These are phyloP conservation scores for Ataeniobius toweri DNA, from an alignment of 2,797 vertebrate genomes.

Conservation along the genomic window DNA sequence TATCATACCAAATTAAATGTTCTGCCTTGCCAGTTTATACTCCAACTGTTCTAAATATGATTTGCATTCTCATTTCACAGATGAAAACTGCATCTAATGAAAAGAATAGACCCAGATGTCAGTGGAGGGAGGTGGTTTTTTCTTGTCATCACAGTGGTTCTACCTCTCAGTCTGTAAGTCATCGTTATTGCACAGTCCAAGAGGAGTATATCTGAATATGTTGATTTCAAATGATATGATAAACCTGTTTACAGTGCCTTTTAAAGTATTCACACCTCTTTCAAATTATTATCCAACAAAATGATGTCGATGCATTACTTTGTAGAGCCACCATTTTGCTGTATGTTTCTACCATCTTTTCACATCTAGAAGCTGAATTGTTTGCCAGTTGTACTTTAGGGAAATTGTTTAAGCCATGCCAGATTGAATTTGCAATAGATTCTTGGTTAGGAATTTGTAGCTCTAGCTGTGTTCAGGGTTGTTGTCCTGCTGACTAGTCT, in stretches of 20 bases:
- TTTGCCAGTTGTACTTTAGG: not conserved
- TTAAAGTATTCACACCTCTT: not conserved
- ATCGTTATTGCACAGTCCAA: not conserved
- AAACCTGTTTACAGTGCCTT: not conserved
- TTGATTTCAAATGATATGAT: not conserved
- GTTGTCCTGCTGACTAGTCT: not conserved
- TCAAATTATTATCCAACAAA: not conserved
- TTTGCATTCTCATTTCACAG: constrained; percentile 81
- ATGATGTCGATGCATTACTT: not conserved
- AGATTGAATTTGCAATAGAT: not conserved
- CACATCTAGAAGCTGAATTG: not conserved
- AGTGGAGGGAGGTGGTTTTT: constrained; percentile 17
- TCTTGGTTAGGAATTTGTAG: not conserved
- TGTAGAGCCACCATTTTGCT: not conserved
- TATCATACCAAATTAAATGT: constrained; percentile 74
- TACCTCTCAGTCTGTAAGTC: constrained; percentile 55
- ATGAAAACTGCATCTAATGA: constrained; percentile 66
- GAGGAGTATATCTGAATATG: not conserved
- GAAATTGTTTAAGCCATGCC: not conserved
- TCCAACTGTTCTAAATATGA: constrained; percentile 65
- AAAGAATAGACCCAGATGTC: constrained; percentile 55
- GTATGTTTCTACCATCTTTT: not conserved
- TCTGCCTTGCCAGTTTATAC: constrained; percentile 72
- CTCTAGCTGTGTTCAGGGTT: too few relatives aligned
- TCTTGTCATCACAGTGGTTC: constrained; percentile 61